Evolutionary conservation across 2,888 invertebrate species (phyloP), one percentile per base, ranked within the genome.

Genomic region (Digitonthophagus gazella): DNA sequence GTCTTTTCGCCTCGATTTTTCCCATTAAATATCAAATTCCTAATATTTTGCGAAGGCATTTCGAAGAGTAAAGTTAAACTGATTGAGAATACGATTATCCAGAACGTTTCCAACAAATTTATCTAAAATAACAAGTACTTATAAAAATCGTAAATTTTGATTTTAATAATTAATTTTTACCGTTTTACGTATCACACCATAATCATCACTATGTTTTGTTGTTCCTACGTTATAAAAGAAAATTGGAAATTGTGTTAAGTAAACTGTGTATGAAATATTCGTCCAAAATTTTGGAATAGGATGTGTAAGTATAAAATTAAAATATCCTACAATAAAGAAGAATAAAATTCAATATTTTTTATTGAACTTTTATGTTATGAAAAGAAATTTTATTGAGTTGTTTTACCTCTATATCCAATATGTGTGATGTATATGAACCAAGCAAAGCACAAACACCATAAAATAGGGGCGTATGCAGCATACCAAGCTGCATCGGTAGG

Each of bases 231-330:
- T 90, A 76, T 84, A 91, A 80, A 91, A 91, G 78, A 88, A 91
- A 67, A 90, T 86, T 2, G 91, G 91, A 75, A 91, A 91, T 78
- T 91, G 91, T 19, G 89, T 89, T 70, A 91, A 81, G 77, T 91
- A 91, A 66, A 90, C 84, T 28, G 89, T 88, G 77, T 91, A 91
- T 44, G 90, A 90, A n/a, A 91, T 82, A 77, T 89, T 87, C 6
- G 91, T 90, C 75, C 88, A 87, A 5, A 91, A 82, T 73, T 87
- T 83, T 77, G 90, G 91, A 61, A 88, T 86, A 74, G 82, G 85
- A 86, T 87, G 87, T 5, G 88, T 85, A 64, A 89, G 85, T 56
- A 88, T 71, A 70, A 80, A 79, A 11, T 86, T 86, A 2, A 89
- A 71, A 73, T 83, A 80, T 75, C 86, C 90, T 90, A 74, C 1